Base-by-base conservation (phyloP, 2,797 vertebrate genomes). In the Apogon talboti region DNA sequence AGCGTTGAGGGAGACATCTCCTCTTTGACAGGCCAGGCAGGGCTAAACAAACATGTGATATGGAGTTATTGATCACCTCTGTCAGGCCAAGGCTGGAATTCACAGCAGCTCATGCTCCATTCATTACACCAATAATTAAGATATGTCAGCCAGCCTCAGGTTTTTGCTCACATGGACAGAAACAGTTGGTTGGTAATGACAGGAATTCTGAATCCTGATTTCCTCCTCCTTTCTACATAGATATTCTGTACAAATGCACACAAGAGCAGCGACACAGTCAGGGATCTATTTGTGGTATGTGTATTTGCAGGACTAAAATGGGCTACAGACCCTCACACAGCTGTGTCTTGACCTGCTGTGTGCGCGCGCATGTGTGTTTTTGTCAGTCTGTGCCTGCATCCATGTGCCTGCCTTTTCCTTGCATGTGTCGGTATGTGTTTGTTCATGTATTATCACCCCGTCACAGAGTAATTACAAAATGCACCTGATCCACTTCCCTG, bases 1-100 rank as follows among this genome's bases (percentile, higher is more conserved):
- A 45, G 62, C 0, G 8, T 56, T 42, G n/a, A 18, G 43, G 38
- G 49, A 71, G 64, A 58, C 1, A 2, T 41, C 37, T 71, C 24
- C 42, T 75, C 47, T 49, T 57, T 10, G 13, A 62, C 51, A 72
- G 13, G 51, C 56, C 57, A 44, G 66, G 57, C 18, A 11, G 52
- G 73, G 59, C 63, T 21, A 78, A 81, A 88, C 30, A 6, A 84
- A 74, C 18, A 33, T 21, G 48, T 16, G 74, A 83, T 86, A 79
- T 57, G 53, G 49, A 71, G 67, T 82, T 83, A 88, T 90, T 87
- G 89, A 90, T 92, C 79, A 76, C 63, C 58, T 64, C 72, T 85
- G 89, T 87, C 86, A 85, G 50, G 71, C 56, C 38, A 44, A 74
- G 59, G 51, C 66, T 72, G 46, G 48, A 76, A 87, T 63, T 76